Base-by-base conservation (phyloP, 2,888 invertebrate species). In the Formica aserva region DNA sequence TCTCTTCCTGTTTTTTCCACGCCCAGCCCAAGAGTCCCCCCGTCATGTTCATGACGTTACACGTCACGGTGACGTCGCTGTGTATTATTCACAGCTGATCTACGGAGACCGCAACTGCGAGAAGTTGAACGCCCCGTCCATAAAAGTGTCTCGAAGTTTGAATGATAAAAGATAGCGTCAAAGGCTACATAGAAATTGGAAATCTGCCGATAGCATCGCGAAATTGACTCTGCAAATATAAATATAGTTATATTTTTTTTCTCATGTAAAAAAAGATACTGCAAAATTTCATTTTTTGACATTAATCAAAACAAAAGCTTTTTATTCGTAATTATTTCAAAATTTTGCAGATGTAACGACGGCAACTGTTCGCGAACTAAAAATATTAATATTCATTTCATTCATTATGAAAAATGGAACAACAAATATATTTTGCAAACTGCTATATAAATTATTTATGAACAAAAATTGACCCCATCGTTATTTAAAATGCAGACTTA, bases 21-120 rank as follows among this genome's bases (percentile, higher is more conserved):
- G n/a, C 71, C 52, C 74, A 52, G 1, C 8, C n/a, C 52, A n/a
- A 1, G n/a, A 52, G 52, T 52, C 83, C 60, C 38, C 63, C 66
- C 60, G 62, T 82, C 77, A 82, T 75, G 35, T 82, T 78, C 48
- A 22, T 35, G 82, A 84, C 81, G 81, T 45, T 57, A 32, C 35
- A 71, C 76, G 76, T 75, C 60, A 62, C 72, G 67, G 55, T 67
- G 26, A 69, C 32, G 80, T 87, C 85, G 82, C 57, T 57, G 74
- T 87, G 77, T 87, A 88, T 89, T 89, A 89, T 89, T 89, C 86
- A 89, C 87, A 66, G 83, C 60, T 41, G 86, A 87, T 87, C 87
- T 72, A 71, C 52, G 52, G n/a, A 45, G 48, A 63, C n/a, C 55
- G 62, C 35, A 48, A 29, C 32, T 35, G 57, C 29, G 62, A 32